Evolutionary conservation across 2,888 invertebrate species (phyloP).

Genomic region (Lacanobia oleracea): DNA sequence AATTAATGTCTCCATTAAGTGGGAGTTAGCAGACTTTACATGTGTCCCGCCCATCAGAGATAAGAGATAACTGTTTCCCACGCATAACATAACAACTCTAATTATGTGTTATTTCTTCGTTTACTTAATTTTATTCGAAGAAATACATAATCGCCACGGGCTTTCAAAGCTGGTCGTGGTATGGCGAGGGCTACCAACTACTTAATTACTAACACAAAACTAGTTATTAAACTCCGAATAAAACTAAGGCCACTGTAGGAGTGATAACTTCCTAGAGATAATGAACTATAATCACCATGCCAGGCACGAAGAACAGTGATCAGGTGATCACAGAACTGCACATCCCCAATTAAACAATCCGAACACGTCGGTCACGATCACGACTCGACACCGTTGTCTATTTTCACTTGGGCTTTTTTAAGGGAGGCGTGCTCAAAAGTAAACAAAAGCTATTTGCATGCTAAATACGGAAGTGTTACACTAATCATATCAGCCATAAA

Average conservation of each 20-base stretch:
- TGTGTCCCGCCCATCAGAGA: constrained; percentile 22
- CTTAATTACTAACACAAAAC: constrained; percentile 14
- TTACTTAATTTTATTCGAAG: constrained; percentile 19
- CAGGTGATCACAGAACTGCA: constrained; percentile 38
- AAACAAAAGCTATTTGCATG: constrained; percentile 61
- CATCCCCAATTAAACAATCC: constrained; percentile 41
- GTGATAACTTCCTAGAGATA: constrained; percentile 51
- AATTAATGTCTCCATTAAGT: constrained; percentile 21
- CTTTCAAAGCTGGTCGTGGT: constrained; percentile 9
- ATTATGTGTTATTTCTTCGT: constrained; percentile 9
- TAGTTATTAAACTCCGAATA: constrained; percentile 41
- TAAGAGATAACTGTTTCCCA: constrained; percentile 31
- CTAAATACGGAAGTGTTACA: constrained; percentile 71
- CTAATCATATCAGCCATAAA: constrained; percentile 68
- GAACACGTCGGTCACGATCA: constrained; percentile 49
- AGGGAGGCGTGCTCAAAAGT: constrained; percentile 41
- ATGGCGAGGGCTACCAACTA: constrained; percentile 4
- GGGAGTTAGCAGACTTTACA: constrained; percentile 29
- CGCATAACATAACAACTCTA: constrained; percentile 10
- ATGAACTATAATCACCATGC: constrained; percentile 45
- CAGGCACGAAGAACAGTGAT: constrained; percentile 37
- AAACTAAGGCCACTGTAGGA: constrained; percentile 26
- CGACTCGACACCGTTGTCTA: constrained; percentile 40
- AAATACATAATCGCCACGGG: background rate
- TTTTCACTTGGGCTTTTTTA: constrained; percentile 33